phyloP scores from a whole-genome alignment of 2,113 vertebrate species.

The Phaethon lepturus region DNA sequence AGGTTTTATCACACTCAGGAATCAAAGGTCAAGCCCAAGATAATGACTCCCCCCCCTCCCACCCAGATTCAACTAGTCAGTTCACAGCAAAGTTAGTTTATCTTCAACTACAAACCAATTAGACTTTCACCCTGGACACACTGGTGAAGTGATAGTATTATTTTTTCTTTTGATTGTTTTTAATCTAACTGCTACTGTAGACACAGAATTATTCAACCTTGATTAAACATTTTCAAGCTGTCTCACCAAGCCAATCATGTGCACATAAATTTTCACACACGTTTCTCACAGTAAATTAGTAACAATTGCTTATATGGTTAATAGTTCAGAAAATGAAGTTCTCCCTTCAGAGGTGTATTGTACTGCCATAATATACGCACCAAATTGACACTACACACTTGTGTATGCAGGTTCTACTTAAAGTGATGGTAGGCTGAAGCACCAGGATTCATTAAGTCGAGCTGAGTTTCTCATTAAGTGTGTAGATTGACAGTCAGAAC shows the following conservation, averaged over 20 bases:
- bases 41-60: neutral
- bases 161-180: conserved; percentile 13
- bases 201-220: conserved; percentile 5
- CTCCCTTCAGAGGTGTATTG: conserved; percentile 13
- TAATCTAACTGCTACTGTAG: neutral
- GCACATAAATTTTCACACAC: neutral
- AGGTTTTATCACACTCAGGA: neutral
- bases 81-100: neutral
- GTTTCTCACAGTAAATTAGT: conserved; percentile 58
- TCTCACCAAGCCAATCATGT: neutral
- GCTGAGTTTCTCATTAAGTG: conserved; percentile 79
- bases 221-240: conserved; percentile 53
- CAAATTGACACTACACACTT: conserved; percentile 41
- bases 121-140: conserved; percentile 16
- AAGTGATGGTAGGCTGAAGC: conserved; percentile 60
- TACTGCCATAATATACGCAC: conserved; percentile 14
- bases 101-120: conserved; percentile 10
- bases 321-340: conserved; percentile 49
- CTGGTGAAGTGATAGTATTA: neutral
- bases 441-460: conserved; percentile 70
- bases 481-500: conserved; percentile 75
- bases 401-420: conserved; percentile 57
- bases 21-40: neutral
- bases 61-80: neutral
- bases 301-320: conserved; percentile 53